phyloP scores from a whole-genome alignment of 1,140 invertebrate species.

The Neuroterus valhalla region DNA sequence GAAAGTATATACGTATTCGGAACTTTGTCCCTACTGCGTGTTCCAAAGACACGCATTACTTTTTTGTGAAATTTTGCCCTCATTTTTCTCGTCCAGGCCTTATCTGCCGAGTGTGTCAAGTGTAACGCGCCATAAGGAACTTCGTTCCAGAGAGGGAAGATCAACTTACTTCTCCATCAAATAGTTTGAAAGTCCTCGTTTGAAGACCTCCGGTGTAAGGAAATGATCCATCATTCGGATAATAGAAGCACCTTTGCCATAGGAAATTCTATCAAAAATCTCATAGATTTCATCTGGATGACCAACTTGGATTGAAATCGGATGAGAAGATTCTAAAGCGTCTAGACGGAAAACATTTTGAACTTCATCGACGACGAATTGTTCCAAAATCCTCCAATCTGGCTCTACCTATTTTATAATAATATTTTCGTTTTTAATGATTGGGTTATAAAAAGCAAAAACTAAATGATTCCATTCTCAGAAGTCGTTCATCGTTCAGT shows the following conservation, averaged over 20 bases:
- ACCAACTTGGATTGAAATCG: constrained; percentile 89
- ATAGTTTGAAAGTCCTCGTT: constrained; percentile 86
- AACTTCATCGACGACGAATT: constrained; percentile 89
- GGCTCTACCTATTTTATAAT: constrained; percentile 79
- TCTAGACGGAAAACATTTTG: constrained; percentile 90
- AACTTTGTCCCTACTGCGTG: too few species aligned
- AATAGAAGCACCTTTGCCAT: constrained; percentile 93
- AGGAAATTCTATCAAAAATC: constrained; percentile 96
- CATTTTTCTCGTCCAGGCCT: too few species aligned
- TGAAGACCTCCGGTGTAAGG: constrained; percentile 89
- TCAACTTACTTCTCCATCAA: constrained; percentile 79
- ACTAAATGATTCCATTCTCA: too few species aligned
- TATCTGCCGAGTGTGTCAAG: too few species aligned
- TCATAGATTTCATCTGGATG: constrained; percentile 95
- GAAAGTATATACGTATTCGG: too few species aligned
- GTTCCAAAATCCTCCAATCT: constrained; percentile 87
- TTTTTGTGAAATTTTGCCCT: too few species aligned
- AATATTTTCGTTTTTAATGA: neutral
- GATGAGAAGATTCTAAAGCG: constrained; percentile 91
- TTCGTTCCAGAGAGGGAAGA: neutral
- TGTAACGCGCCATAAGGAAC: too few species aligned
- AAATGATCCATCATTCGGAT: constrained; percentile 97
- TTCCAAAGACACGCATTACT: too few species aligned
- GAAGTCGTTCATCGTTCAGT: too few species aligned
- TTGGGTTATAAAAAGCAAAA: too few species aligned